Conservation (phyloP, 2,797 vertebrate genomes). For the Pogoniulus pusillus region DNA sequence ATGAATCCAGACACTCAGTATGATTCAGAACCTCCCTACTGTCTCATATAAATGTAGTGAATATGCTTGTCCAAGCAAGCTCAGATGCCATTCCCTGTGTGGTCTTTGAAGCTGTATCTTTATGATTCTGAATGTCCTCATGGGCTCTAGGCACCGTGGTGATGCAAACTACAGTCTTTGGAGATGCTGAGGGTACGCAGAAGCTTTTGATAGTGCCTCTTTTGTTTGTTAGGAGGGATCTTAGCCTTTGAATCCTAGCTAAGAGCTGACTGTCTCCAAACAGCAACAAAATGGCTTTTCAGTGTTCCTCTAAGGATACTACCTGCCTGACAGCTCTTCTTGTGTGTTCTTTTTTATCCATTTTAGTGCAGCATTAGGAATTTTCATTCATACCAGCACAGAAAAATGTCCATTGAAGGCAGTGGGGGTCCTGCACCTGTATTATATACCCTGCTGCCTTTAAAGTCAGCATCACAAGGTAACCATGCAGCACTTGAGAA, state of each 20-base stretch:
- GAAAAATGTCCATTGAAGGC: background rate
- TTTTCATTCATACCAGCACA: background rate
- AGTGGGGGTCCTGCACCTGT: background rate
- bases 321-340: background rate
- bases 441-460: background rate
- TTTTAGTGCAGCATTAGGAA: background rate
- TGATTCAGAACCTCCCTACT: background rate
- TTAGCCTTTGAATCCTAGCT: background rate
- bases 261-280: background rate
- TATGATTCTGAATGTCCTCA: background rate
- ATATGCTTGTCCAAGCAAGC: background rate
- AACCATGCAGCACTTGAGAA: rapidly evolving
- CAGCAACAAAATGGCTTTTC: background rate
- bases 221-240: background rate
- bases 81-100: background rate
- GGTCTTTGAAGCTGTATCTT: background rate
- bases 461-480: background rate
- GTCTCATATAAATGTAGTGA: background rate
- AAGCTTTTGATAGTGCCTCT: background rate
- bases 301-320: background rate
- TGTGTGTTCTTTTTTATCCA: background rate
- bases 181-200: background rate
- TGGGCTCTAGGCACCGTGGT: background rate
- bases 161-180: background rate
- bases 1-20: background rate